These are phyloP conservation scores for Halcyon smyrnensis DNA, from an alignment of 2,797 vertebrate genomes.

Conservation along the genomic window DNA sequence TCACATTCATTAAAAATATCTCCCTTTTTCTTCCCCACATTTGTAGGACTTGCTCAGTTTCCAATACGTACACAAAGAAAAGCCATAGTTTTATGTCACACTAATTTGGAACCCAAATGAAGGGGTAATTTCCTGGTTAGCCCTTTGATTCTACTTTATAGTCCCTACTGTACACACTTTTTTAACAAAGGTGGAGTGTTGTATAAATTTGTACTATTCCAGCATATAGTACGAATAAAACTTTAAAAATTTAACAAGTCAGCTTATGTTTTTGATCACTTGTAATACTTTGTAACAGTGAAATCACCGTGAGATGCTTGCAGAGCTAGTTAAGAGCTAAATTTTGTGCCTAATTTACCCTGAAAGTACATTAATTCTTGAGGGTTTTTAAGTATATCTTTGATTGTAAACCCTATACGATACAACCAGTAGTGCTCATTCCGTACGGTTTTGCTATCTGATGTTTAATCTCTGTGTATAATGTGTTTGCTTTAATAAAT, in stretches of 20 bases:
- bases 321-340: constrained; percentile 59
- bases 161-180: constrained; percentile 31
- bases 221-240: constrained; percentile 30
- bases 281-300: constrained; percentile 38
- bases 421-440: constrained; percentile 54
- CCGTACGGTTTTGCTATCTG: constrained; percentile 70
- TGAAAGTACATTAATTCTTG: constrained; percentile 43
- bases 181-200: constrained; percentile 38
- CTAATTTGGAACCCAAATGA: constrained; percentile 9
- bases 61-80: constrained; percentile 15
- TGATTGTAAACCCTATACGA: constrained; percentile 52
- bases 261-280: constrained; percentile 50
- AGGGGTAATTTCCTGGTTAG: neutral
- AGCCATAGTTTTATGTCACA: constrained; percentile 67
- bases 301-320: constrained; percentile 64
- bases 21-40: neutral
- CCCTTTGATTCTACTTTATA: constrained; percentile 19
- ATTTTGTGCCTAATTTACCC: constrained; percentile 61
- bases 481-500: constrained; percentile 76
- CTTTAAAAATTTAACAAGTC: neutral
- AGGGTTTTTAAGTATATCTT: constrained; percentile 62
- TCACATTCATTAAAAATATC: neutral
- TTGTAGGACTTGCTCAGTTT: constrained; percentile 32
- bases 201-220: constrained; percentile 55
- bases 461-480: constrained; percentile 71